Base-by-base conservation (phyloP, 2,113 vertebrate species). In the Dicentrarchus labrax region DNA sequence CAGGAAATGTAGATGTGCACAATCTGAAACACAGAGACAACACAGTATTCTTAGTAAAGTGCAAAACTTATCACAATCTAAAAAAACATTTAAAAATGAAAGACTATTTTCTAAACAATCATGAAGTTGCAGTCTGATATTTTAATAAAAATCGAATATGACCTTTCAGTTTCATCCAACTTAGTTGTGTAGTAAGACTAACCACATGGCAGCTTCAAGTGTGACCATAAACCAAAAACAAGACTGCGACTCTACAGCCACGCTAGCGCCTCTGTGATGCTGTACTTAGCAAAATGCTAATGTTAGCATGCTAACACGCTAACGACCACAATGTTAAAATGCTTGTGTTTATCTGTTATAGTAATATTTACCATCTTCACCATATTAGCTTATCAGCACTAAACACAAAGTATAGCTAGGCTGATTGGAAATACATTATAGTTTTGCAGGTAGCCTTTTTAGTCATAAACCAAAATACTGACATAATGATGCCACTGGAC, bases 1-100 rank as follows among this genome's bases (percentile, higher is more conserved):
- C 59, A 80, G 76, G 65, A 80, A 85, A 75, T 21, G 61, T 36
- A 47, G 67, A 69, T 48, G n/a, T 39, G 30, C 2, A 53, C 39
- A 70, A 84, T 92, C 91, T 93, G 93, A 84, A 94, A 94, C 2
- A 83, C 50, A 82, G 8, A 72, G 17, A 76, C 8, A 85, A 72
- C 0, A 0, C 3, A 5, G 8, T 69, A 17, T 57, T 4, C 65
- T 88, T 19, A 87, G 41, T 17, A 38, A 9, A 53, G 17, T 51
- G 39, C 4, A 5, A 68, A 38, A 45, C 4, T 39, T 4, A 76
- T 10, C 60, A 75, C 22, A 41, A 41, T n/a, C 41, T 50, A 24
- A 5, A 24, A 24, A 47, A 16, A 11, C 17, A 51, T 12, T 47
- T 47, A 12, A 8, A 9, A 48, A 8, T 17, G 17, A 53, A 8